These are phyloP conservation scores for Achatina immaculata DNA, from an alignment of 1,140 invertebrate genomes.

Conservation along the genomic window DNA sequence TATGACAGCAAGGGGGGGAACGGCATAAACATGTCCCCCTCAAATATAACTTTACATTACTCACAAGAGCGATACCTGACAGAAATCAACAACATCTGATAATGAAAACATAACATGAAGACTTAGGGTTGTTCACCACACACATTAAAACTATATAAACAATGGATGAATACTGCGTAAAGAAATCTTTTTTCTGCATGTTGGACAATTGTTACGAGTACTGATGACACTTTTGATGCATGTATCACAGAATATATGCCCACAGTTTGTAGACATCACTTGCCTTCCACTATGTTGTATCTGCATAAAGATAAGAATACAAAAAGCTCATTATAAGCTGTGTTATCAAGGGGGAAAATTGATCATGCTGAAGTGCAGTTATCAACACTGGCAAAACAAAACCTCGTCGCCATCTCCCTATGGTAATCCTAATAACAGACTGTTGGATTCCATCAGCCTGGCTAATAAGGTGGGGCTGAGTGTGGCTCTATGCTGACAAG, in stretches of 20 bases:
- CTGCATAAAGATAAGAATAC: slow-evolving; percentile 37
- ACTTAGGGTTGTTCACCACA: background rate
- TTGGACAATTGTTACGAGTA: slow-evolving; percentile 42
- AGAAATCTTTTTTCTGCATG: slow-evolving; percentile 47
- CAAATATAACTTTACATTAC: background rate
- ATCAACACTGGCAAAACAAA: too few species aligned
- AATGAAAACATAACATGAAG: background rate
- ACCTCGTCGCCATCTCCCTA: too few species aligned
- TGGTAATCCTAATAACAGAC: too few species aligned
- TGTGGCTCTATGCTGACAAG: too few species aligned
- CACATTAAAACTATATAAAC: slow-evolving; percentile 38
- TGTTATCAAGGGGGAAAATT: too few species aligned
- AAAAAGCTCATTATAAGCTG: too few species aligned
- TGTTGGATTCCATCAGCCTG: too few species aligned
- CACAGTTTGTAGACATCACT: slow-evolving; percentile 47
- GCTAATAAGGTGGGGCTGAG: too few species aligned
- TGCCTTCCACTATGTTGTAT: slow-evolving; percentile 37
- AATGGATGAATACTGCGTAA: slow-evolving; percentile 43
- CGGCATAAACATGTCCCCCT: background rate
- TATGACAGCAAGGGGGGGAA: background rate
- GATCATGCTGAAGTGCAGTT: too few species aligned
- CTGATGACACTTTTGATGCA: slow-evolving; percentile 44
- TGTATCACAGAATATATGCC: slow-evolving; percentile 49
- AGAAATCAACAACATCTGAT: background rate
- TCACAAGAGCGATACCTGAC: background rate